phyloP scores from a whole-genome alignment of 2,888 invertebrate species.

The Melolontha melolontha region DNA sequence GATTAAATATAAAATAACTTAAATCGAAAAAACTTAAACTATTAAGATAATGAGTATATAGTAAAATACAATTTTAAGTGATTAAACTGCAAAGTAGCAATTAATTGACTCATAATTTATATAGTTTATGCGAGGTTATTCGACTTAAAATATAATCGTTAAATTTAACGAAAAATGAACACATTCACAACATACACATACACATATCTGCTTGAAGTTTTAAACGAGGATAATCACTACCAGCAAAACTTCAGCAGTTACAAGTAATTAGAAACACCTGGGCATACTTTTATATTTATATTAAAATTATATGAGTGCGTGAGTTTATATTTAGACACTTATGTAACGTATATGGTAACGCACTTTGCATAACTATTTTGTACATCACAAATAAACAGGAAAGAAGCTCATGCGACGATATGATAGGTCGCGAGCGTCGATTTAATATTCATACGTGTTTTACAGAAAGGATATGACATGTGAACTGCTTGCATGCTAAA shows the following conservation, averaged over 20 bases:
- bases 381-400: conserved; percentile 53
- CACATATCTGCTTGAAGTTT: conserved; percentile 3
- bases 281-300: conserved; percentile 27
- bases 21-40: no score
- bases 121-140: no score
- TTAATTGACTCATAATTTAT: no score
- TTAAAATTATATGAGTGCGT: conserved; percentile 32
- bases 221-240: conserved; percentile 6
- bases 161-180: neutral
- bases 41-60: no score
- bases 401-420: conserved; percentile 54
- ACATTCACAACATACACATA: conserved; percentile 5
- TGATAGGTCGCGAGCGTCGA: conserved; percentile 49
- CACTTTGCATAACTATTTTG: conserved; percentile 48
- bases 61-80: no score
- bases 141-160: no score
- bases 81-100: no score
- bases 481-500: conserved; percentile 58
- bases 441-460: conserved; percentile 57
- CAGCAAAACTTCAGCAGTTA: conserved; percentile 25
- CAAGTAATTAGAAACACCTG: conserved; percentile 42
- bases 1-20: no score
- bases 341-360: conserved; percentile 49
- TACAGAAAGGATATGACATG: conserved; percentile 56
- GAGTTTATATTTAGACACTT: conserved; percentile 48